Base-by-base conservation (phyloP, 1,140 invertebrate species). In the Conus ventricosus region DNA sequence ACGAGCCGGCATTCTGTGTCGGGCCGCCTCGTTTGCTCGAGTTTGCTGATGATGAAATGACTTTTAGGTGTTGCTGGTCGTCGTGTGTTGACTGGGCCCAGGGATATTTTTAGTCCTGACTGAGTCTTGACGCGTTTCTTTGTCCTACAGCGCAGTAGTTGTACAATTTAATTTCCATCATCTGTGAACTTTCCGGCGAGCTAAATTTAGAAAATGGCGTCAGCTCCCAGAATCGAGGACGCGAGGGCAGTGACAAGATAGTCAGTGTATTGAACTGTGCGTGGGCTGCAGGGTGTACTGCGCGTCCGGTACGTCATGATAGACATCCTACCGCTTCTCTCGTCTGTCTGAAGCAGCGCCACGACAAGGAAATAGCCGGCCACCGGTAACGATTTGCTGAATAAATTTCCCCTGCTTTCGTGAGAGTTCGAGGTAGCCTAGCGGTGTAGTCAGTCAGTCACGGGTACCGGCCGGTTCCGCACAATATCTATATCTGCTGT, bases 1-100 rank as follows among this genome's bases (percentile, higher is more conserved):
- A 87, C 85, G 85, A 87, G 75, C 71, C 85, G 85, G 85, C 85
- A 85, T 78, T 87, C 75, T n/a, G 17, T 60, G 25, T 60, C 60
- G n/a, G 71, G 63, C 71, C n/a, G 63, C 25, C 51, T 80, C 39
- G 75, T 57, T 63, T 80, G 54, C 71, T 27, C 15, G 71, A 78
- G 76, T 67, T 84, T 67, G 54, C 82, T 84, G 82, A 84, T 84
- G 82, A 84, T 84, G 82, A 84, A 84, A 84, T 63, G 82, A 63
- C 57, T 60, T 84, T 84, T 39, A 27, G 57, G 55, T 10, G 55
- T 67, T 84, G 57, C 82, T 84, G 53, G n/a, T 27, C 27, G 55
- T 25, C 54, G 54, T 63, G 55, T 67, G 82, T 63, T 60, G 55
- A 67, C 67, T 71, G 67, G 67, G 67, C 67, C 67, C 13, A 17